Evolutionary conservation across 2,888 invertebrate genomes (phyloP).

Genomic region (Amiota mariae): DNA sequence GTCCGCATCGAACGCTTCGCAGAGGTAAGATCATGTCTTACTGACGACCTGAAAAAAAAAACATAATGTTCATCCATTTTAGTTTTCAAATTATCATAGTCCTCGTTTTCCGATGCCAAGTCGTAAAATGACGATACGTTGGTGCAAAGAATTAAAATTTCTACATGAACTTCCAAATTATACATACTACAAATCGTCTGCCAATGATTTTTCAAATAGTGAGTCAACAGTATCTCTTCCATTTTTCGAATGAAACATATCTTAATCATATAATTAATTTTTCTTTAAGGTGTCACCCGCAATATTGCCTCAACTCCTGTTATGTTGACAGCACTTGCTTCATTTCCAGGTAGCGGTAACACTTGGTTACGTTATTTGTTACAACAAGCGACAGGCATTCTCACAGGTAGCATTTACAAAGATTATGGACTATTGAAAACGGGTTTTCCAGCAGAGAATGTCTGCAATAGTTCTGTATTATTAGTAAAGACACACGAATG

Average conservation of each 20-base stretch:
- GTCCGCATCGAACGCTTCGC: conserved; percentile 68
- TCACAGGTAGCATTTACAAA: conserved; percentile 87
- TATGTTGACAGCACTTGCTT: conserved; percentile 78
- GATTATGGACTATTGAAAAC: conserved; percentile 85
- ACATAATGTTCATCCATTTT: background rate
- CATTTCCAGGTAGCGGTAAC: conserved; percentile 89
- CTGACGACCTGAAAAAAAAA: too few relatives aligned
- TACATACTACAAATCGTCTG: conserved; percentile 53
- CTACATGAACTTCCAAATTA: conserved; percentile 64
- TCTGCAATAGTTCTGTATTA: conserved; percentile 83
- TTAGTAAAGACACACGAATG: conserved; percentile 87
- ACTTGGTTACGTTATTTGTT: conserved; percentile 87
- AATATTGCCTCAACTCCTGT: background rate
- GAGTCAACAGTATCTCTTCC: conserved; percentile 34
- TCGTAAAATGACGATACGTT: conserved; percentile 70
- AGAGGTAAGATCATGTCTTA: conserved; percentile 59
- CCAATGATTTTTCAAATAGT: conserved; percentile 57
- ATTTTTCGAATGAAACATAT: background rate
- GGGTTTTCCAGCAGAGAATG: conserved; percentile 86
- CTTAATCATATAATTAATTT: too few relatives aligned
- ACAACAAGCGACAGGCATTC: conserved; percentile 84
- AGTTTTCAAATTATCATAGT: conserved; percentile 70
- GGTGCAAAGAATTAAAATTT: conserved; percentile 72
- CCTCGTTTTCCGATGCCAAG: conserved; percentile 65
- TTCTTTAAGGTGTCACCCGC: too few relatives aligned